Evolutionary conservation across 2,113 vertebrate genomes (phyloP).

Genomic region (Ictidomys tridecemlineatus): DNA sequence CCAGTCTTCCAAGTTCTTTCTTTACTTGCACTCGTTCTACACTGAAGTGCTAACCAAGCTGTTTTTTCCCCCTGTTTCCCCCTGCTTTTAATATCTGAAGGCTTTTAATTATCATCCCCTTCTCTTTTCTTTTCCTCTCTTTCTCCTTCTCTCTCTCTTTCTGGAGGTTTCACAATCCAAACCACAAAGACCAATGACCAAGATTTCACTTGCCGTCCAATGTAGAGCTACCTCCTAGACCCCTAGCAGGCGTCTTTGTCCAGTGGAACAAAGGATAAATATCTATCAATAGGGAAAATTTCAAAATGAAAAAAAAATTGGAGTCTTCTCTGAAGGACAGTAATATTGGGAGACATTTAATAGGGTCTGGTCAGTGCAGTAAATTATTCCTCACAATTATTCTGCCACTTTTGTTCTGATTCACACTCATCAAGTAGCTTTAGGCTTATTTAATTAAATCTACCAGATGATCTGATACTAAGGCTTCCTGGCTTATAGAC

Average conservation of each 20-base stretch:
- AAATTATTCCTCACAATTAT: neutral
- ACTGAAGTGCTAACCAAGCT: neutral
- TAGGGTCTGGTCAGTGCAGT: neutral
- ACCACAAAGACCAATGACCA: neutral
- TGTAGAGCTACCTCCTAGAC: neutral
- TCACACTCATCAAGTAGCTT: slow-evolving; percentile 41
- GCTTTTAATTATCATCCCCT: neutral
- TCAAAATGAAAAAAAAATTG: neutral
- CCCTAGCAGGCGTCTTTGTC: neutral
- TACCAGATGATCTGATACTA: slow-evolving; percentile 15
- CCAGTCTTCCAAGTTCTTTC: neutral
- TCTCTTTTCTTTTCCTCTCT: neutral
- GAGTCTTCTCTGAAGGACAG: neutral
- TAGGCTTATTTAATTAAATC: slow-evolving; percentile 58
- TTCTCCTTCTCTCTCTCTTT: neutral
- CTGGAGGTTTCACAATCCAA: neutral
- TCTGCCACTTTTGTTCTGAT: neutral
- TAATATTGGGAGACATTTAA: neutral
- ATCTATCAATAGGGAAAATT: neutral
- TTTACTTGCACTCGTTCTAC: neutral
- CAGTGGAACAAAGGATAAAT: neutral
- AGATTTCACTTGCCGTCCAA: neutral
- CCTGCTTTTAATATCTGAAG: neutral
- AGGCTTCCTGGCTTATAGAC: slow-evolving; percentile 27
- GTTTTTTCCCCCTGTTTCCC: too few species aligned